Conservation (phyloP, 2,797 vertebrate species). For the Sandelia bainsii region DNA sequence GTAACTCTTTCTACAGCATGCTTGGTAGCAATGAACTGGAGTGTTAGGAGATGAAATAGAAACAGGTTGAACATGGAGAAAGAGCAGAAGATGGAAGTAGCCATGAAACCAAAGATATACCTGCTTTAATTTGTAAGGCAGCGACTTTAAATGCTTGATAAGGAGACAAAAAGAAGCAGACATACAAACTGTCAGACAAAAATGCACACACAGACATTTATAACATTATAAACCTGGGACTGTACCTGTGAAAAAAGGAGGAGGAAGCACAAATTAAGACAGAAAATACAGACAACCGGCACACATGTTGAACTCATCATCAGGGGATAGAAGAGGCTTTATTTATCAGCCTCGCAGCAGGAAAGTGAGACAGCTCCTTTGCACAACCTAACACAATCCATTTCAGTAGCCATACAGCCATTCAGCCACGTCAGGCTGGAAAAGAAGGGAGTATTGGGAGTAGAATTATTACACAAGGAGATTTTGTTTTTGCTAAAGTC, state of each 20-base stretch:
- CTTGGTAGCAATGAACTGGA: constrained; percentile 28
- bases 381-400: background rate
- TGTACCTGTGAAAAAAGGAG: constrained; percentile 53
- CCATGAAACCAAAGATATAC: constrained; percentile 83
- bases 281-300: constrained; percentile 26
- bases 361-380: constrained; percentile 43
- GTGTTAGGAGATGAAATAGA: constrained; percentile 46
- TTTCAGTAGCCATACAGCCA: constrained; percentile 6
- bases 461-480: constrained; percentile 59
- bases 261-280: constrained; percentile 26
- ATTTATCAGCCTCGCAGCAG: constrained; percentile 59
- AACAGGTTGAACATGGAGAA: constrained; percentile 27
- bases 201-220: constrained; percentile 41
- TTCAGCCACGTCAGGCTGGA: constrained; percentile 27
- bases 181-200: constrained; percentile 66
- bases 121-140: constrained; percentile 90
- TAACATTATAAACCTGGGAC: constrained; percentile 14
- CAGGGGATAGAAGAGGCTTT: constrained; percentile 41
- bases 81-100: constrained; percentile 30
- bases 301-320: constrained; percentile 58
- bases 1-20: constrained; percentile 65
- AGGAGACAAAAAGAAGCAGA: constrained; percentile 73
- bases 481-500: constrained; percentile 63
- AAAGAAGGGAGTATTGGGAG: constrained; percentile 56
- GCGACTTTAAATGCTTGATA: constrained; percentile 87